A percentile compares a stretch with the other conserved stretches of the same genome.
Conservation (phyloP, 1,140 invertebrate species). For the Eulimnadia texana region DNA sequence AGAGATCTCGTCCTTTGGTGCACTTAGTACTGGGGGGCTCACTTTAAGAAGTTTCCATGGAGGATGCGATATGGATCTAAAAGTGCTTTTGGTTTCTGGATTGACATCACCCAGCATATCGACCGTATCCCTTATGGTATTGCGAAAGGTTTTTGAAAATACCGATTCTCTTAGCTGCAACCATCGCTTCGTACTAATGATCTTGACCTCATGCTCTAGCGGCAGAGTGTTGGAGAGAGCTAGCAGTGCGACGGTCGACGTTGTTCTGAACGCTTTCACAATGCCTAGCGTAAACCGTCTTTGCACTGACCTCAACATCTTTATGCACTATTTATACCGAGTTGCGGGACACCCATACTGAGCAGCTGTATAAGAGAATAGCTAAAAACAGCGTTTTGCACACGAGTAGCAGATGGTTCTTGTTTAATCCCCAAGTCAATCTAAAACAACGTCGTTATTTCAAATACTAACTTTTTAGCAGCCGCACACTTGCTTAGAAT, state of each 20-base stretch:
- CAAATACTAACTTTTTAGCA: neutral
- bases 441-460: neutral
- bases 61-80: neutral
- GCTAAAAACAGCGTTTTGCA: neutral
- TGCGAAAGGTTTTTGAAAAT: no score
- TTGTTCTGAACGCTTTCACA: neutral
- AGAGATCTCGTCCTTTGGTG: neutral
- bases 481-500: neutral
- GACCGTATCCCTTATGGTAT: neutral
- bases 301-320: neutral
- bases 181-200: neutral
- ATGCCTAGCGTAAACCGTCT: neutral
- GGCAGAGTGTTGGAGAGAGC: neutral
- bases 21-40: neutral
- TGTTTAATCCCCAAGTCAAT: neutral
- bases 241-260: neutral
- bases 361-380: constrained; percentile 1
- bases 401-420: neutral
- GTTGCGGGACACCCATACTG: neutral
- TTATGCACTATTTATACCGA: neutral
- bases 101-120: neutral
- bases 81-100: neutral
- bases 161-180: neutral
- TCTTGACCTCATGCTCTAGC: neutral
- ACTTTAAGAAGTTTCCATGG: neutral